phyloP scores from a whole-genome alignment of 2,888 invertebrate species.

The Melolontha melolontha region DNA sequence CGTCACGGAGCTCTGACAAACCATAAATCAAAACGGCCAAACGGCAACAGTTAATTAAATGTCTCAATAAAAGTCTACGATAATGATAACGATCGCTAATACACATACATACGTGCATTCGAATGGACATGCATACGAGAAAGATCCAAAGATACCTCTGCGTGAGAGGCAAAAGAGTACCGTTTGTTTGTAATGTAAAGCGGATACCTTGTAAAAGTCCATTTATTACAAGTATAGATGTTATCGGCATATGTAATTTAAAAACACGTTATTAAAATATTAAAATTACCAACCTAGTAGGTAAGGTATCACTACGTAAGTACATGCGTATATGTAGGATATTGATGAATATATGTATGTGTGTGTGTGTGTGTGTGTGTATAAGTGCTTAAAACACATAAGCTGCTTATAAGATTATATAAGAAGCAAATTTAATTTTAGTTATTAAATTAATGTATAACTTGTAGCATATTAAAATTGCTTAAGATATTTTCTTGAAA shows the following conservation, averaged over 20 bases:
- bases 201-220: conserved; percentile 23
- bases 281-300: conserved; percentile 7
- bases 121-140: not conserved
- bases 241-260: conserved; percentile 23
- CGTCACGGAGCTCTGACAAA: conserved; percentile 7
- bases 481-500: too few relatives aligned
- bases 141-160: not conserved
- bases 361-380: too few relatives aligned
- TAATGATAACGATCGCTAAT: conserved; percentile 26
- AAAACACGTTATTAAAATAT: conserved; percentile 31
- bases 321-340: not conserved
- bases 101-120: not conserved
- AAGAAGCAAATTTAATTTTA: too few relatives aligned
- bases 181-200: conserved; percentile 24
- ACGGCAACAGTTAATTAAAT: conserved; percentile 24
- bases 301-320: not conserved
- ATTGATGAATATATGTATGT: too few relatives aligned
- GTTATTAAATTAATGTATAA: too few relatives aligned
- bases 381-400: too few relatives aligned
- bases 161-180: conserved; percentile 7
- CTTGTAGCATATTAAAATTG: too few relatives aligned
- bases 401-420: too few relatives aligned
- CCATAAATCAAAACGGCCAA: conserved; percentile 25
- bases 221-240: conserved; percentile 25
- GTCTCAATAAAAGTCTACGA: conserved; percentile 29